A percentile compares a stretch with the other conserved stretches of the same genome.
Conservation (phyloP, 2,113 vertebrate genomes). For the Entosphenus tridentatus region DNA sequence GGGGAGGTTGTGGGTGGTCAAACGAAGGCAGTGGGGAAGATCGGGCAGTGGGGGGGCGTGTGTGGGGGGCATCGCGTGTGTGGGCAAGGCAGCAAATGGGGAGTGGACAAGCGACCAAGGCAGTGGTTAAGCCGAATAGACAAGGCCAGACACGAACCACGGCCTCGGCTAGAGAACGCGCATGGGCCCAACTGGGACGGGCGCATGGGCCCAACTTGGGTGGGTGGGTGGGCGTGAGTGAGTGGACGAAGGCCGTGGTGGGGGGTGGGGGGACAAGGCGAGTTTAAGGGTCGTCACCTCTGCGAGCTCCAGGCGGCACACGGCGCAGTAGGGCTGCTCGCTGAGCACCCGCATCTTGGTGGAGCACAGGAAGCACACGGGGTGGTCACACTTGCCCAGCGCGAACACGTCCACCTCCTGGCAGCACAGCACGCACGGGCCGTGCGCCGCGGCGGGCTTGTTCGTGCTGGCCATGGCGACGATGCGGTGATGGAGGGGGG, state of each 20-base stretch:
- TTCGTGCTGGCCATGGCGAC: too few relatives aligned
- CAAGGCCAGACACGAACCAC: too few relatives aligned
- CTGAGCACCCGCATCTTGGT: constrained; percentile 90
- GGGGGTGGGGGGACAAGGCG: too few relatives aligned
- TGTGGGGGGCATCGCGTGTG: not conserved
- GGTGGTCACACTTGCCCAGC: constrained; percentile 77
- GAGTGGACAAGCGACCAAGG: not conserved
- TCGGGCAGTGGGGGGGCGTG: not conserved
- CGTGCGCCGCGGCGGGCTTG: constrained; percentile 14
- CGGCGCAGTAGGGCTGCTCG: constrained; percentile 84
- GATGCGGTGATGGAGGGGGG: too few relatives aligned
- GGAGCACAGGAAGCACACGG: constrained; percentile 85
- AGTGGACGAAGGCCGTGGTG: too few relatives aligned
- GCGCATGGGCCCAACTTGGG: too few relatives aligned
- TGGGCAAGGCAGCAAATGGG: not conserved
- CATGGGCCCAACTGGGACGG: too few relatives aligned
- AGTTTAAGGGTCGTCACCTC: constrained; percentile 30
- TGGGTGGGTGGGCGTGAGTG: too few relatives aligned
- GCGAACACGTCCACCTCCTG: constrained; percentile 68
- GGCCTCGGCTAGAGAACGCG: too few relatives aligned
- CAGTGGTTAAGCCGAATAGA: not conserved
- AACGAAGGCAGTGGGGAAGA: not conserved
- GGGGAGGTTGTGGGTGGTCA: not conserved
- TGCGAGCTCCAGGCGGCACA: constrained; percentile 81
- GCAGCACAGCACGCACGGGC: constrained; percentile 59